Percentiles rank a stretch among this genome's conserved stretches.
These are phyloP conservation scores for Sapajus apella DNA, from an alignment of 2,113 vertebrate genomes.

Conservation along the genomic window DNA sequence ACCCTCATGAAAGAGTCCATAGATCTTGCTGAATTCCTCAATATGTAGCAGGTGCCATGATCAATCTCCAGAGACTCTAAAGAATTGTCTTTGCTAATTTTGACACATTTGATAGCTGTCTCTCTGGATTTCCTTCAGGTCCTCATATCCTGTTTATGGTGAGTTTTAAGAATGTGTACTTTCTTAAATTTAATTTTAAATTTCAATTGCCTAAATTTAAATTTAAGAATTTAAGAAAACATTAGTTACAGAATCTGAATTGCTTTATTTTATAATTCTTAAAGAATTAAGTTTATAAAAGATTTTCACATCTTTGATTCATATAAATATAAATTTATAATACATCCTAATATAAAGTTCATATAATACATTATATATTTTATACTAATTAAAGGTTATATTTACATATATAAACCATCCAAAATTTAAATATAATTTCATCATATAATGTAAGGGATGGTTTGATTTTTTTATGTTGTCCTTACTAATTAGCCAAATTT, in stretches of 20 bases:
- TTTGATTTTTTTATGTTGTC: not conserved
- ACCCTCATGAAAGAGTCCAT: not conserved
- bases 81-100: not conserved
- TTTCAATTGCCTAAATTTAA: no score
- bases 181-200: no score
- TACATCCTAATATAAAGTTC: not conserved
- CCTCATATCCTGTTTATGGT: not conserved
- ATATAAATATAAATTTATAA: not conserved
- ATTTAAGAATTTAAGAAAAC: not conserved
- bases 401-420: not conserved
- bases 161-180: not conserved
- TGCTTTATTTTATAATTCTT: not conserved
- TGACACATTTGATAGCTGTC: not conserved
- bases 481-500: slow-evolving; percentile 10
- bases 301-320: not conserved
- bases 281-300: not conserved
- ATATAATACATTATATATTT: not conserved
- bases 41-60: not conserved
- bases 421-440: slow-evolving; percentile 21
- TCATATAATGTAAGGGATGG: not conserved
- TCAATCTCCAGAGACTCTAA: not conserved
- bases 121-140: not conserved
- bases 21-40: not conserved
- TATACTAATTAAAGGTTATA: not conserved
- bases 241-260: not conserved